Evolutionary conservation across 2,113 vertebrate species (phyloP).

Genomic region (Cochlearius cochlearius): DNA sequence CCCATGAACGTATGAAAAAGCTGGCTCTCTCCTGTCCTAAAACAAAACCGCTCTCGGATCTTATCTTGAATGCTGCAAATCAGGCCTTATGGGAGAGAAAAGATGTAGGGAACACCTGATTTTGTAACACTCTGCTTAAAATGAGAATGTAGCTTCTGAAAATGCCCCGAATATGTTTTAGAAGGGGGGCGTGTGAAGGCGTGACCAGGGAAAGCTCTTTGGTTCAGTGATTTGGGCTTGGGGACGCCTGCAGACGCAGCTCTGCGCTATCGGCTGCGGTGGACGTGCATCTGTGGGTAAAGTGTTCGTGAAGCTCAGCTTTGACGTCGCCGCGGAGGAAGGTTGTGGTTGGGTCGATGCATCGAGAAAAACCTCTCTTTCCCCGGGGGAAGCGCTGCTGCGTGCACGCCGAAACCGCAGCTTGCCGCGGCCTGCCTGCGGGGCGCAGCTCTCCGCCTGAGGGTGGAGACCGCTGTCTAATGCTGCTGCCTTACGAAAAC

Average conservation of each 20-base stretch:
- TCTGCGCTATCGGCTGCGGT: fast-evolving
- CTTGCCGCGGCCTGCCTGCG: fast-evolving
- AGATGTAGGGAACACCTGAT: fast-evolving
- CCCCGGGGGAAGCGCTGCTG: neutral
- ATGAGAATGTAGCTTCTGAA: neutral
- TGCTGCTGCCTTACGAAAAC: neutral
- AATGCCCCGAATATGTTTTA: fast-evolving
- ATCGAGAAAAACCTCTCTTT: neutral
- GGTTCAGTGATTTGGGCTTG: neutral
- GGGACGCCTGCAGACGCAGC: neutral
- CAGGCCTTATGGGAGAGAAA: neutral
- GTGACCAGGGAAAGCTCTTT: neutral
- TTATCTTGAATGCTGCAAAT: neutral
- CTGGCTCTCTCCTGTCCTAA: neutral
- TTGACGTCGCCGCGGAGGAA: neutral
- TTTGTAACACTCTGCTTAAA: neutral
- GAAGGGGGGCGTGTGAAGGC: neutral
- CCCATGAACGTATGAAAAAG: neutral
- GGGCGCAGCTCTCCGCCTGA: neutral
- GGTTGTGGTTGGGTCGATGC: neutral
- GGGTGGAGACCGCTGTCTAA: fast-evolving
- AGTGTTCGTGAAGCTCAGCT: neutral
- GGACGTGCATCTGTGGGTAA: fast-evolving
- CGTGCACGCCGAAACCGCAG: fast-evolving
- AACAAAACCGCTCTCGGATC: neutral